Percentiles rank a stretch among this genome's conserved stretches.
Evolutionary conservation across 2,113 vertebrate genomes (phyloP).

Genomic region (Aptenodytes forsteri): DNA sequence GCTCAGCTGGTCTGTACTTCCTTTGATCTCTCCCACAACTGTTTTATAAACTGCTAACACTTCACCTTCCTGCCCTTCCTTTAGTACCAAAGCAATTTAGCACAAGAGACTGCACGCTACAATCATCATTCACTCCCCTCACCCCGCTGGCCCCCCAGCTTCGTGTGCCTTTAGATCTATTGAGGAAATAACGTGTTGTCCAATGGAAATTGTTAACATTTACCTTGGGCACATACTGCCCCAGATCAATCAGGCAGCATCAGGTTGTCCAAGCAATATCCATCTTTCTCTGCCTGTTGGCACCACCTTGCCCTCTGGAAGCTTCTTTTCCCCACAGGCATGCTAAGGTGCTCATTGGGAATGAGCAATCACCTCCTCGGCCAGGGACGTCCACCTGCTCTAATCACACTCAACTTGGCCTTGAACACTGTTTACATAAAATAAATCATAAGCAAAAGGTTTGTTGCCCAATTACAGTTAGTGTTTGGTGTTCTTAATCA

Average conservation of each 20-base stretch:
- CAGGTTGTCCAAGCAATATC: background rate
- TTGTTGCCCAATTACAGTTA: background rate
- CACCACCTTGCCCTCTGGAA: background rate
- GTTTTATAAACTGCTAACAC: background rate
- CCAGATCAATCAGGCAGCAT: background rate
- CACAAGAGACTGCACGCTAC: background rate
- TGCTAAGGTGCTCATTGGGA: background rate
- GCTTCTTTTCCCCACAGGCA: background rate
- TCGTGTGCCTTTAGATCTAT: background rate
- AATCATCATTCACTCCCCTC: background rate
- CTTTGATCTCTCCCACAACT: background rate
- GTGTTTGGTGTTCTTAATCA: background rate
- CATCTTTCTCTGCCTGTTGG: background rate
- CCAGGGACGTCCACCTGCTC: background rate
- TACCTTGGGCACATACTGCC: background rate
- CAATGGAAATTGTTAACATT: background rate
- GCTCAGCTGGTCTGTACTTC: background rate
- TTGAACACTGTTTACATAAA: background rate
- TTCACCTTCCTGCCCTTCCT: background rate
- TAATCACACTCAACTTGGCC: background rate
- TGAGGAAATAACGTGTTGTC: background rate
- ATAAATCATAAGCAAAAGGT: background rate
- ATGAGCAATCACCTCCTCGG: background rate
- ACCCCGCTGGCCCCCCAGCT: rapidly evolving
- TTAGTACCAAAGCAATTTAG: background rate